Evolutionary conservation across 2,888 invertebrate species (phyloP).

Genomic region (Lasioglossum figueresi): DNA sequence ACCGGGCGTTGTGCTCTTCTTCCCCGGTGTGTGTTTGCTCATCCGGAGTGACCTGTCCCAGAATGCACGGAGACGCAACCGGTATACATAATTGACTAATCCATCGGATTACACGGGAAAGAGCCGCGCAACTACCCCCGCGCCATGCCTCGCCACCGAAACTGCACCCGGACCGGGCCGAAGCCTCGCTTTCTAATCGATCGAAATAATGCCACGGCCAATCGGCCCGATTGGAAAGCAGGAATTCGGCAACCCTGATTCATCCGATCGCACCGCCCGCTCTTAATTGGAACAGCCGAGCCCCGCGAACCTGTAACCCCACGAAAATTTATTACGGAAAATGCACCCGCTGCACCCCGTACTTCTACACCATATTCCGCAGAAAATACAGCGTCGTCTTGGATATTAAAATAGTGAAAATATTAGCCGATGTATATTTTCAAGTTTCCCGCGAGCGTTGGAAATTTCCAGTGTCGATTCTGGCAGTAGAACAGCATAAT

Average conservation of each 20-base stretch:
- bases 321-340: slow-evolving; percentile 36
- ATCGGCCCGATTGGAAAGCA: slow-evolving; percentile 68
- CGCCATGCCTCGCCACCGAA: neutral
- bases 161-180: slow-evolving; percentile 20
- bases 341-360: slow-evolving; percentile 1
- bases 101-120: slow-evolving; percentile 70
- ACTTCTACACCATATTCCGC: neutral
- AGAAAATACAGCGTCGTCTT: neutral
- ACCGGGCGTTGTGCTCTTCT: slow-evolving; percentile 27
- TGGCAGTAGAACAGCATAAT: neutral
- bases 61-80: slow-evolving; percentile 66
- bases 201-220: slow-evolving; percentile 70
- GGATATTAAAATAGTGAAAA: neutral
- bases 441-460: neutral
- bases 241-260: slow-evolving; percentile 59
- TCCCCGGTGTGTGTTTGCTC: slow-evolving; percentile 13
- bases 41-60: slow-evolving; percentile 60
- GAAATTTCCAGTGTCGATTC: neutral
- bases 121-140: slow-evolving; percentile 33
- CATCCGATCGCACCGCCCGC: slow-evolving; percentile 50
- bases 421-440: neutral
- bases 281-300: slow-evolving; percentile 62
- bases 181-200: slow-evolving; percentile 69
- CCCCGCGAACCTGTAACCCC: slow-evolving; percentile 5
- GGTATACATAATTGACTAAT: slow-evolving; percentile 74